phyloP scores from a whole-genome alignment of 2,113 vertebrate species.

The Brachyhypopomus gauderio region DNA sequence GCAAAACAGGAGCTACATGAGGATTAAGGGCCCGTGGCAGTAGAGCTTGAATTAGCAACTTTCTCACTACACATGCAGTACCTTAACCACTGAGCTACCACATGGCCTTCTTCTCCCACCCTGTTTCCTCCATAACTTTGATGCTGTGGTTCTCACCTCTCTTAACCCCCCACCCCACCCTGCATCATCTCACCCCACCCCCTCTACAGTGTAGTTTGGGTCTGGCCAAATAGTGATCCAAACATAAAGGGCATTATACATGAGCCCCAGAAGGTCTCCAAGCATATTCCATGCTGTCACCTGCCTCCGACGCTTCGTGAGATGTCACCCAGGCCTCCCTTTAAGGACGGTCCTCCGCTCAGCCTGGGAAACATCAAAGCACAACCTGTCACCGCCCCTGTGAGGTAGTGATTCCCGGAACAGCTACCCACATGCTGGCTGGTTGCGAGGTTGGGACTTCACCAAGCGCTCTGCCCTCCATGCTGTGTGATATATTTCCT shows the following conservation, averaged over 20 bases:
- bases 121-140: neutral
- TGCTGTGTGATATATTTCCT: neutral
- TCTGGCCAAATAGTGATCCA: conserved; percentile 65
- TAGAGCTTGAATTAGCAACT: no score
- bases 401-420: conserved; percentile 51
- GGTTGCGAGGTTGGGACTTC: neutral
- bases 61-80: no score
- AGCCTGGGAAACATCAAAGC: conserved; percentile 53
- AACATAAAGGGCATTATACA: conserved; percentile 83
- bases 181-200: neutral
- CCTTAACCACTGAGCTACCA: conserved; percentile 34
- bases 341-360: conserved; percentile 58
- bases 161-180: neutral
- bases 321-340: conserved; percentile 60
- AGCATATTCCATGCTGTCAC: conserved; percentile 68
- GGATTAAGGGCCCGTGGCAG: no score
- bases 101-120: neutral
- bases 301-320: conserved; percentile 52
- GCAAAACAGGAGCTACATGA: no score
- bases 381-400: conserved; percentile 63
- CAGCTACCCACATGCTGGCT: neutral
- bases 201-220: conserved; percentile 57
- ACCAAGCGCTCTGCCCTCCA: neutral
- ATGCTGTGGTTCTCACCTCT: neutral
- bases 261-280: conserved; percentile 77